Percentiles rank a stretch among this genome's conserved stretches.
Conservation (phyloP, 2,888 invertebrate genomes). For the Aethes cnicana region DNA sequence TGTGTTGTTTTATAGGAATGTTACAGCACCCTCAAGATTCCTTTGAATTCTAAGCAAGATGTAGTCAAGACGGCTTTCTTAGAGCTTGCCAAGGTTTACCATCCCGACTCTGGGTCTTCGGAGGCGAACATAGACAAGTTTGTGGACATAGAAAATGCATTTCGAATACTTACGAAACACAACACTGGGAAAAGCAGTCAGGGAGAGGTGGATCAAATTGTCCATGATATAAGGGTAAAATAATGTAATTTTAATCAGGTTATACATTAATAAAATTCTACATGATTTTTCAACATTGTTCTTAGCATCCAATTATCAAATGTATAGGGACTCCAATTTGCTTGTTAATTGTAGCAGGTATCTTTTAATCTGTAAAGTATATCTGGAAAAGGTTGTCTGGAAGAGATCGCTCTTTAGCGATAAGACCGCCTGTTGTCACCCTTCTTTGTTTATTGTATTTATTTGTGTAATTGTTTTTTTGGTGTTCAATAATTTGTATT, state of each 20-base stretch:
- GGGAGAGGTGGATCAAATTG: slow-evolving; percentile 81
- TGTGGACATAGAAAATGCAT: slow-evolving; percentile 89
- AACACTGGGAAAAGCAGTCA: slow-evolving; percentile 73
- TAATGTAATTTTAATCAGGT: too few species aligned
- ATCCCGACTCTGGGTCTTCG: slow-evolving; percentile 90
- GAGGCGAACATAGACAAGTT: slow-evolving; percentile 89
- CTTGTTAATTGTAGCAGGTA: too few species aligned
- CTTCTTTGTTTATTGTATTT: too few species aligned
- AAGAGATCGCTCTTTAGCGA: too few species aligned
- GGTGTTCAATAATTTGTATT: not conserved
- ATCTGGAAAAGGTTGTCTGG: too few species aligned
- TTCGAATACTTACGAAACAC: slow-evolving; percentile 86
- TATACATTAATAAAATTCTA: too few species aligned
- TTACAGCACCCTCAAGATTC: slow-evolving; percentile 85
- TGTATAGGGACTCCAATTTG: too few species aligned
- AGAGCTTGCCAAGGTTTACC: slow-evolving; percentile 89
- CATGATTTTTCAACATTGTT: too few species aligned
- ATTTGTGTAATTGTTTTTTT: too few species aligned
- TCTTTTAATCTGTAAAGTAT: too few species aligned
- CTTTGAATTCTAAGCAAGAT: slow-evolving; percentile 86
- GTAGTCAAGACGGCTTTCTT: slow-evolving; percentile 88
- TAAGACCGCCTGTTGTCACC: too few species aligned
- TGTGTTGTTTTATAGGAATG: slow-evolving; percentile 80
- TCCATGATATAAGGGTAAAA: slow-evolving; percentile 86
- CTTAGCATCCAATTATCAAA: too few species aligned